These are phyloP conservation scores for Bucco capensis DNA, from an alignment of 2,113 vertebrate genomes.

Conservation along the genomic window DNA sequence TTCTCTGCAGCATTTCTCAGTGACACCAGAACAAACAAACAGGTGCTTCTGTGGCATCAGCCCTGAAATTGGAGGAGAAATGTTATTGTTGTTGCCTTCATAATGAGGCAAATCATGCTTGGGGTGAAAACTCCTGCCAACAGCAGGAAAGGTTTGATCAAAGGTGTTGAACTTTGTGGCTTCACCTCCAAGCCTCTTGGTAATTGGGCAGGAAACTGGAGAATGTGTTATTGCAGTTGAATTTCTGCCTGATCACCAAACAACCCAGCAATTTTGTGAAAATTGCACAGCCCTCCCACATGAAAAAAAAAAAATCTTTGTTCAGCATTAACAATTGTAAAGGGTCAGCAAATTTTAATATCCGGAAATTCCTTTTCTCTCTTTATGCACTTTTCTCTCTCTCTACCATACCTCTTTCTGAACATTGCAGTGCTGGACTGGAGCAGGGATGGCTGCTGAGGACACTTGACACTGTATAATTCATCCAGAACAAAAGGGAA, in stretches of 20 bases:
- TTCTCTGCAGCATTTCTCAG: background rate
- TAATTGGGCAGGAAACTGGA: slow-evolving; percentile 21
- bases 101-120: background rate
- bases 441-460: background rate
- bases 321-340: background rate
- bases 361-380: background rate
- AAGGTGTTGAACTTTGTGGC: slow-evolving; percentile 11
- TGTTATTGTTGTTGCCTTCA: background rate
- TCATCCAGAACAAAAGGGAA: background rate
- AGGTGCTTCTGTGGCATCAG: background rate
- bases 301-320: background rate
- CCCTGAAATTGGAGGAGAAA: background rate
- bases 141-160: slow-evolving; percentile 20
- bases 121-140: background rate
- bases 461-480: background rate
- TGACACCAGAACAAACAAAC: background rate
- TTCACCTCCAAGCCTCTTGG: background rate
- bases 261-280: slow-evolving; percentile 23
- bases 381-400: background rate
- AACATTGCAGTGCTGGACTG: background rate
- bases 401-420: background rate
- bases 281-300: slow-evolving; percentile 44
- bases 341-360: slow-evolving; percentile 38
- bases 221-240: slow-evolving; percentile 40
- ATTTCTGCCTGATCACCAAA: slow-evolving; percentile 52